Base-by-base conservation (phyloP, 1,140 invertebrate species). In the Hydropsyche tenuis region DNA sequence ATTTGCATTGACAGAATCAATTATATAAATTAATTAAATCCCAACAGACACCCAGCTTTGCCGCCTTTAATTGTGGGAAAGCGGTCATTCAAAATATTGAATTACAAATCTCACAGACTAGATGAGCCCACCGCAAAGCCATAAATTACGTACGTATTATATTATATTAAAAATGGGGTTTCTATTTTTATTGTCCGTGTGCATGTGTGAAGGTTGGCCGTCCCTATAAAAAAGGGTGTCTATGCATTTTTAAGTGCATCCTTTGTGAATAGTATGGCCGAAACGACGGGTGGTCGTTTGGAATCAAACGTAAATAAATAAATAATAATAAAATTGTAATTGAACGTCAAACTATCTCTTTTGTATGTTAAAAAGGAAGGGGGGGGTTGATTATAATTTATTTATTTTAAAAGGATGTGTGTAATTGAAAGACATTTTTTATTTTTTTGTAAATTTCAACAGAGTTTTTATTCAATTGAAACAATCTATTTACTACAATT, bases 381-480 rank as follows among this genome's bases (percentile, higher is more conserved):
- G 30, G 30, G 30, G 30, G 30, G 30, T 3, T 48, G 22, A 60
- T 23, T 60, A 22, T 3, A 60, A 5, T 60, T 60, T 60, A 20
- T 16, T 16, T 53, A 7, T 53, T n/a, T 16, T 6, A 53, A 6
- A 16, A n/a, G n/a, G n/a, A n/a, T n/a, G n/a, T n/a, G n/a, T n/a
- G n/a, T n/a, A 4, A 37, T 4, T 37, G 30, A 37, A 37, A 37
- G 9, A 37, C 3, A 37, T 4, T n/a, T 37, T 37, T 3, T 37
- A 37, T 37, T 16, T 73, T 68, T 60, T 56, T 37, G 51, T 60
- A 60, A 60, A 60, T 74, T 69, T 77, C 72, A 77, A 77, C 75
- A 77, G 72, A 56, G 30, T 37, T 69, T 77, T 77, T 77, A 77
- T 77, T 76, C 69, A 76, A 76, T 76, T 68, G 70, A 77, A 77